Base-by-base conservation (phyloP, 1,140 invertebrate species). In the Protaetia brevitarsis region DNA sequence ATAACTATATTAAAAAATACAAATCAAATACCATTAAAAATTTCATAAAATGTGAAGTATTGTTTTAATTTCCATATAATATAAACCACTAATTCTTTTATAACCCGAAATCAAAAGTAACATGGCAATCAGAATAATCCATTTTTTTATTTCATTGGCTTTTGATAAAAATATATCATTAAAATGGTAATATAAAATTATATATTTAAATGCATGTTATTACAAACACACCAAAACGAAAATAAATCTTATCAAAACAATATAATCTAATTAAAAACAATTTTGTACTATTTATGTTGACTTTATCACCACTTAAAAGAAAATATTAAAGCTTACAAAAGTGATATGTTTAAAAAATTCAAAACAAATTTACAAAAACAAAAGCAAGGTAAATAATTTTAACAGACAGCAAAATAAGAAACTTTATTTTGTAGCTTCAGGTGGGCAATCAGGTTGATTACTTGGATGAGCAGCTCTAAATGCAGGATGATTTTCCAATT, bases 371-470 rank as follows among this genome's bases (percentile, higher is more conserved):
- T 13, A 37, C n/a, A 37, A 34, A 34, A 34, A 37, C 3, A 37
- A 37, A 37, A 37, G 5, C 4, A 37, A 13, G 23, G 5, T 19
- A 57, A 57, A 16, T 57, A 57, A 0, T 57, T 21, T 21, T 19
- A 57, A 57, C 19, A 13, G 16, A 63, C 74, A 77, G 76, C 72
- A 74, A 70, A 29, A 51, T 51, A 71, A 75, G 71, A 59, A 63
- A 66, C 37, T 66, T 84, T 87, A 88, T 83, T 91, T 90, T 73
- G 88, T 88, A 72, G 86, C 88, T 80, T 92, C 91, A 29, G 90
- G 89, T 31, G 93, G 93, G 81, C 92, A 94, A 81, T 98, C 96
- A 16, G 93, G 93, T 83, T 97, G 95, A 75, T 88, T 87, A 68
- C 89, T 89, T 27, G 93, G 91, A 80, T 95, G 90, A 68, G 94